Conservation (phyloP, 2,888 invertebrate species). For the Agrotis puta region DNA sequence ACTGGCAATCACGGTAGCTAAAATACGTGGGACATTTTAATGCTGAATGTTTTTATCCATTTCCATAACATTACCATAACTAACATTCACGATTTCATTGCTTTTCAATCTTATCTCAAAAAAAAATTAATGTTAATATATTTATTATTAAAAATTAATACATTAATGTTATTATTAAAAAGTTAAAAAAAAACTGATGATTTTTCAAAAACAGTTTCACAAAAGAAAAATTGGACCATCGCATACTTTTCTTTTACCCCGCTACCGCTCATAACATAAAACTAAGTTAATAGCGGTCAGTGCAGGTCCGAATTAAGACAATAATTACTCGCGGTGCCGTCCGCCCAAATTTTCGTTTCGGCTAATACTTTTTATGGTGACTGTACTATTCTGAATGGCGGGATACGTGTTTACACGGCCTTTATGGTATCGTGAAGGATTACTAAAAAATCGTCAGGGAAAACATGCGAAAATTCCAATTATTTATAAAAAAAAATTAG, state of each 20-base stretch:
- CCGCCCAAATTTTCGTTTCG: constrained; percentile 82
- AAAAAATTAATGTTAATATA: not conserved
- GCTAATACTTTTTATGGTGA: constrained; percentile 86
- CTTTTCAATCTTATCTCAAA: not conserved
- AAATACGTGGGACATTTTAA: not conserved
- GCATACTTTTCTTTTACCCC: constrained; percentile 36
- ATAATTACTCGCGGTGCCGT: constrained; percentile 86
- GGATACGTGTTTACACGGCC: constrained; percentile 71
- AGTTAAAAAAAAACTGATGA: not conserved
- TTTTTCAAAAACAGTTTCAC: not conserved
- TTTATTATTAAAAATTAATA: too few relatives aligned
- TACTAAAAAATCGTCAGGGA: constrained; percentile 23
- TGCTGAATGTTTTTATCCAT: not conserved
- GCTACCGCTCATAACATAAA: constrained; percentile 70
- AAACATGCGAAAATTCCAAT: constrained; percentile 11
- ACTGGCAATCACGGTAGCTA: not conserved
- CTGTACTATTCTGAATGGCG: constrained; percentile 72
- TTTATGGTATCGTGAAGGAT: constrained; percentile 56
- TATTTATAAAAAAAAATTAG: not conserved
- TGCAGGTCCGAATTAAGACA: constrained; percentile 88
- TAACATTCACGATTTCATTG: not conserved
- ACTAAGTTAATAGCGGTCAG: constrained; percentile 84
- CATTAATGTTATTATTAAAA: too few relatives aligned
- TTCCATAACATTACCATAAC: not conserved
- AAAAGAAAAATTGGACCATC: too few relatives aligned